phyloP scores from a whole-genome alignment of 2,113 vertebrate species.

The Machaerirhynchus nigripectus region DNA sequence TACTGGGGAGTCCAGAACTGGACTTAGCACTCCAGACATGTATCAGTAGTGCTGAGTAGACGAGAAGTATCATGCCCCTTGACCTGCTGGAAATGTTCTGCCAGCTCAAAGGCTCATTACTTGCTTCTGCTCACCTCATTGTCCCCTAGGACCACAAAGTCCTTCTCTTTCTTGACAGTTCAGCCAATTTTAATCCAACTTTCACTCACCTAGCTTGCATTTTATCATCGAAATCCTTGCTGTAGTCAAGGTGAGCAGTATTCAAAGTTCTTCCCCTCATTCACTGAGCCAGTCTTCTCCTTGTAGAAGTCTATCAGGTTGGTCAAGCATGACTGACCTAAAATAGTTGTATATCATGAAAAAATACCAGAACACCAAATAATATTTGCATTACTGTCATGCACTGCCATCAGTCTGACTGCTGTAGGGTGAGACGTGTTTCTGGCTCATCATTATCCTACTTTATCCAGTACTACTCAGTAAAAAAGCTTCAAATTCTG shows the following conservation, averaged over 20 bases:
- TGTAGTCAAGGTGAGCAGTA: not conserved
- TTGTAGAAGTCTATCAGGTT: not conserved
- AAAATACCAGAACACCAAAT: not conserved
- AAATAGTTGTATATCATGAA: not conserved
- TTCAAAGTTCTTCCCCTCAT: not conserved
- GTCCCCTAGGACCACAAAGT: not conserved
- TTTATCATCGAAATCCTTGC: not conserved
- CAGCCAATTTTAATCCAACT: not conserved
- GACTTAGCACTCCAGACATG: not conserved
- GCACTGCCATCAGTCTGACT: not conserved
- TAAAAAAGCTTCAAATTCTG: not conserved
- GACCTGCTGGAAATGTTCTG: not conserved
- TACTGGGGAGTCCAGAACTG: not conserved
- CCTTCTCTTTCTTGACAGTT: not conserved
- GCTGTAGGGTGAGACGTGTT: not conserved
- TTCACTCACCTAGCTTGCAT: not conserved
- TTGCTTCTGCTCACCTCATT: not conserved
- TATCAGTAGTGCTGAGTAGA: not conserved
- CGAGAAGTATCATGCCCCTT: not conserved
- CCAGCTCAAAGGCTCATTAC: not conserved
- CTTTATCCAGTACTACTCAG: not conserved
- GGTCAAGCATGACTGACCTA: not conserved
- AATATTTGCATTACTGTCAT: not conserved
- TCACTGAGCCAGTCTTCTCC: not conserved
- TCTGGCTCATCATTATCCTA: not conserved